Percentiles rank a stretch among this genome's conserved stretches.
phyloP scores from a whole-genome alignment of 2,797 vertebrate genomes.

The Amniataba percoides region DNA sequence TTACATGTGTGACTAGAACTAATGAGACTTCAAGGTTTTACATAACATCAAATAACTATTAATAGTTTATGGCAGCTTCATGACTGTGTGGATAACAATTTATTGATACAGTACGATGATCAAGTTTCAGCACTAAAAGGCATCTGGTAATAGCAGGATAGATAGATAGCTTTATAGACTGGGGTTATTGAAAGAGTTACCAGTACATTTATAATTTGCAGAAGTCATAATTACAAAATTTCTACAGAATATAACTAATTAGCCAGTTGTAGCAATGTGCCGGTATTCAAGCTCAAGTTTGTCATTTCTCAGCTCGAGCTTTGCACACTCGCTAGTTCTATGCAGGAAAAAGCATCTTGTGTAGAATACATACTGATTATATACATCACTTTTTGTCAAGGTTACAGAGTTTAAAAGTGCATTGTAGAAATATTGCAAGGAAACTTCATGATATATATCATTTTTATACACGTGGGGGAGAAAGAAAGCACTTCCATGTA shows the following conservation, averaged over 20 bases:
- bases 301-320: conserved; percentile 23
- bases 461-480: conserved; percentile 66
- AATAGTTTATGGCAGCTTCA: conserved; percentile 3
- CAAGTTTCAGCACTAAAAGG: conserved; percentile 26
- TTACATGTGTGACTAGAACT: neutral
- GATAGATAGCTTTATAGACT: conserved; percentile 38
- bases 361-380: conserved; percentile 74
- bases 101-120: neutral
- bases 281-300: conserved; percentile 43
- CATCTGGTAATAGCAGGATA: conserved; percentile 6
- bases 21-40: neutral
- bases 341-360: conserved; percentile 60
- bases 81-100: conserved; percentile 4
- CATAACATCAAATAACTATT: neutral
- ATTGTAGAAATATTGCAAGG: conserved; percentile 79
- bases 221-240: conserved; percentile 56
- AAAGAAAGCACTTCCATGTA: conserved; percentile 77
- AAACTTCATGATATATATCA: conserved; percentile 68
- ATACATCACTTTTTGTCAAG: conserved; percentile 63
- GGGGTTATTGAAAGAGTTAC: conserved; percentile 50
- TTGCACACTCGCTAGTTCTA: conserved; percentile 37
- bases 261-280: conserved; percentile 41
- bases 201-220: conserved; percentile 37
- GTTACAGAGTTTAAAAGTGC: conserved; percentile 74
- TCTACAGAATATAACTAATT: conserved; percentile 51